A percentile compares a stretch with the other conserved stretches of the same genome.
phyloP scores from a whole-genome alignment of 2,113 vertebrate genomes.

The Martes martes region DNA sequence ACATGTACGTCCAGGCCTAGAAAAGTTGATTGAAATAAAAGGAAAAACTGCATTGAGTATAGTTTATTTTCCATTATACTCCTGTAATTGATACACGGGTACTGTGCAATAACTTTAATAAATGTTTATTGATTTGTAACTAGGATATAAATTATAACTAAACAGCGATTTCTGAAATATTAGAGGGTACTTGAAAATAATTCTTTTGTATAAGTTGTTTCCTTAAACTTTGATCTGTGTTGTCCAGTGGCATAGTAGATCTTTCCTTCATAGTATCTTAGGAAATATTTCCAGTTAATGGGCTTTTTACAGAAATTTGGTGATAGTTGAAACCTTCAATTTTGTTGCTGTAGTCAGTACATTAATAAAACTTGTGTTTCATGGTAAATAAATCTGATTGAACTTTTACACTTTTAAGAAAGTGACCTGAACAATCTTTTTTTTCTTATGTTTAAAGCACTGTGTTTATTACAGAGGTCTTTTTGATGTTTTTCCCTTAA shows the following conservation, averaged over 20 bases:
- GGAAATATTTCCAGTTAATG: neutral
- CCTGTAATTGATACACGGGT: neutral
- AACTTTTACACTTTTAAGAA: neutral
- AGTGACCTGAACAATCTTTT: neutral
- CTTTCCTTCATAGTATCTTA: neutral
- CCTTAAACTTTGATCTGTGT: neutral
- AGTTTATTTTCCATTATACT: neutral
- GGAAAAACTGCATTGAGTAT: neutral
- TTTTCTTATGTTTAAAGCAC: neutral
- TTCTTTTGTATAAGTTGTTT: neutral
- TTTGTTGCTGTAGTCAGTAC: neutral
- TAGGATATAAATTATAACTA: neutral
- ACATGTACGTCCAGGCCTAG: neutral
- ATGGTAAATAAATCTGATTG: neutral
- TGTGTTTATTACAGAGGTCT: neutral
- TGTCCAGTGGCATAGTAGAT: neutral
- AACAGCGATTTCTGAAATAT: neutral
- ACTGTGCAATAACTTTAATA: neutral
- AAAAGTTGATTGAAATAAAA: neutral
- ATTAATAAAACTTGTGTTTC: neutral
- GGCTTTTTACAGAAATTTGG: neutral
- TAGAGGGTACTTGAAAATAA: slow-evolving; percentile 1
- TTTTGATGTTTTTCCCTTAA: slow-evolving; percentile 18
- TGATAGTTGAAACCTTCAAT: neutral
- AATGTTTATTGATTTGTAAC: neutral